Evolutionary conservation across 1,140 invertebrate genomes (phyloP).

Genomic region (Lithobius niger): DNA sequence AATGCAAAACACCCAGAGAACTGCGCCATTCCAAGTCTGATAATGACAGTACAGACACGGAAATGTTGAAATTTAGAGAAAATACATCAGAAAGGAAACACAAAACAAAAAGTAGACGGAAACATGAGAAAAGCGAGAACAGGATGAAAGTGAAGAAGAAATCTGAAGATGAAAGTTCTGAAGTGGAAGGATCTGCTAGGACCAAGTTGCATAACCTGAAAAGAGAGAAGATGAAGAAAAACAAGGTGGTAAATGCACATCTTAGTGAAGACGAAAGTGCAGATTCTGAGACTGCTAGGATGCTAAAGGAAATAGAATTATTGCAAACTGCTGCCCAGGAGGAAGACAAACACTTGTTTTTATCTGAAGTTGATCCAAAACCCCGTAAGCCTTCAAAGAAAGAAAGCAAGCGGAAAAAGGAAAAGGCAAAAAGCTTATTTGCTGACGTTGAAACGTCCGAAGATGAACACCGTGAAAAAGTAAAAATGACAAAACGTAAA

Average conservation of each 20-base stretch:
- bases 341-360: constrained; percentile 38
- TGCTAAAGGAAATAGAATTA: not conserved
- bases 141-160: constrained; percentile 22
- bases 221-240: not conserved
- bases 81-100: not conserved
- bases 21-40: constrained; percentile 13
- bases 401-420: constrained; percentile 47
- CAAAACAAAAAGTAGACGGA: constrained; percentile 29
- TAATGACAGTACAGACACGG: constrained; percentile 14
- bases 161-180: constrained; percentile 11
- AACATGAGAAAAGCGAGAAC: constrained; percentile 17
- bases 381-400: constrained; percentile 4
- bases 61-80: constrained; percentile 12
- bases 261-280: not conserved
- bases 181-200: constrained; percentile 7
- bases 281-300: not conserved
- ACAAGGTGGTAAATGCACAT: not conserved
- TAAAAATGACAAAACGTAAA: not conserved
- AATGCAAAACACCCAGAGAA: constrained; percentile 16
- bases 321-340: too few species aligned
- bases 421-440: not conserved
- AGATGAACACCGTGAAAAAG: constrained; percentile 2
- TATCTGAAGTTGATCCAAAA: not conserved
- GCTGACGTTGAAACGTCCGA: constrained; percentile 1
- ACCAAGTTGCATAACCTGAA: constrained; percentile 28